Percentiles rank a stretch among this genome's conserved stretches.
These are phyloP conservation scores for Rotaria sp. DNA, from an alignment of 2,888 invertebrate species.

Conservation along the genomic window DNA sequence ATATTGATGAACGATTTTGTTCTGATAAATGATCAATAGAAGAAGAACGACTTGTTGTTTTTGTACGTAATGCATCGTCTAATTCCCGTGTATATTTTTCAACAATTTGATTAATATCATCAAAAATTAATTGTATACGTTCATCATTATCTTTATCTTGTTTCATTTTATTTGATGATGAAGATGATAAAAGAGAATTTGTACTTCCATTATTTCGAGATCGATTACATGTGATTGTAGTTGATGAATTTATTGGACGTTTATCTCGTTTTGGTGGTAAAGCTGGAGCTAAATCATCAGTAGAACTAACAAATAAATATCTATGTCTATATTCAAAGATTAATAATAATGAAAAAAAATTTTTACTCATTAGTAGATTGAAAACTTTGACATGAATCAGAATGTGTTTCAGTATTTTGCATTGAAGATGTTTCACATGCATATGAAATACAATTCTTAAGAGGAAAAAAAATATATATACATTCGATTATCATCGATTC, in stretches of 20 bases:
- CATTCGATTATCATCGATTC: no score
- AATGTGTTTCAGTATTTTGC: neutral
- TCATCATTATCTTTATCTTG: neutral
- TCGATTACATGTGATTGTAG: neutral
- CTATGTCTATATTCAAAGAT: no score
- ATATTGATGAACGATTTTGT: neutral
- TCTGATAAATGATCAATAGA: neutral
- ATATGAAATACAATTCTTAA: neutral
- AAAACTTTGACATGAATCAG: neutral
- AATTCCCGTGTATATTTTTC: slow-evolving; percentile 29
- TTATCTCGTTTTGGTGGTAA: slow-evolving; percentile 13
- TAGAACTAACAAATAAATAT: neutral
- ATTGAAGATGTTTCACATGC: neutral
- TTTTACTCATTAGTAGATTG: neutral
- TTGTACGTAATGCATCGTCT: slow-evolving; percentile 19
- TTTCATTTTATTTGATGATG: neutral
- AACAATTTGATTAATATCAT: slow-evolving; percentile 26
- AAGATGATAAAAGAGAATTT: neutral
- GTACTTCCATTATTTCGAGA: neutral
- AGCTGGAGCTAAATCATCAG: neutral
- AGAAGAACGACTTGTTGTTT: neutral
- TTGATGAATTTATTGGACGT: neutral
- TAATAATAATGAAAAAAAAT: no score
- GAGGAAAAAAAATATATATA: neutral
- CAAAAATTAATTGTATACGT: slow-evolving; percentile 10